A percentile compares a stretch with the other conserved stretches of the same genome.
Conservation (phyloP, 2,888 invertebrate genomes). For the Tenthredo amoena region DNA sequence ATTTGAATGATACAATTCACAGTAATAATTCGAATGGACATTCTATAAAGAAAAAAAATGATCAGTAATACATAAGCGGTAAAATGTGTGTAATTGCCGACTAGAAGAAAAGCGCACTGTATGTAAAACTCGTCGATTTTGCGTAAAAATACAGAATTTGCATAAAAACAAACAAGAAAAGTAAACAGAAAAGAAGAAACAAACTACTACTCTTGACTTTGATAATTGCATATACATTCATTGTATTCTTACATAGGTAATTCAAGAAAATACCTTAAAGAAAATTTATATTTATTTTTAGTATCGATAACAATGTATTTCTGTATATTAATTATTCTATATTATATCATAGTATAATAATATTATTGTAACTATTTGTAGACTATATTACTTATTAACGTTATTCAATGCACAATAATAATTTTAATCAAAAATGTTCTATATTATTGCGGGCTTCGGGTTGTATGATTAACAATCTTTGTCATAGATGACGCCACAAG, state of each 20-base stretch:
- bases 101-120: conserved; percentile 55
- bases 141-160: conserved; percentile 60
- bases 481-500: conserved; percentile 62
- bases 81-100: conserved; percentile 39
- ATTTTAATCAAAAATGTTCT: conserved; percentile 23
- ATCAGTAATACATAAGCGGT: conserved; percentile 29
- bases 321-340: conserved; percentile 2
- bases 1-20: conserved; percentile 20
- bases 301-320: conserved; percentile 16
- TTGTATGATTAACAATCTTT: conserved; percentile 40
- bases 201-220: conserved; percentile 17
- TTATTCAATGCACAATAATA: conserved; percentile 9
- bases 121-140: conserved; percentile 58
- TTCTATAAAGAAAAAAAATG: conserved; percentile 19
- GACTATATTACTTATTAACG: not conserved
- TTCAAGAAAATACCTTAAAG: not conserved
- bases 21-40: conserved; percentile 40
- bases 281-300: conserved; percentile 46
- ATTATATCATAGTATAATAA: not conserved
- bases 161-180: conserved; percentile 18
- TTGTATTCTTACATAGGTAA: not conserved
- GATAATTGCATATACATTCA: conserved; percentile 11
- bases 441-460: not conserved
- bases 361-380: not conserved
- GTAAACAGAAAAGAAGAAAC: not conserved